These are phyloP conservation scores for Acanthopleura granulata DNA, from an alignment of 2,888 invertebrate species.

Conservation along the genomic window DNA sequence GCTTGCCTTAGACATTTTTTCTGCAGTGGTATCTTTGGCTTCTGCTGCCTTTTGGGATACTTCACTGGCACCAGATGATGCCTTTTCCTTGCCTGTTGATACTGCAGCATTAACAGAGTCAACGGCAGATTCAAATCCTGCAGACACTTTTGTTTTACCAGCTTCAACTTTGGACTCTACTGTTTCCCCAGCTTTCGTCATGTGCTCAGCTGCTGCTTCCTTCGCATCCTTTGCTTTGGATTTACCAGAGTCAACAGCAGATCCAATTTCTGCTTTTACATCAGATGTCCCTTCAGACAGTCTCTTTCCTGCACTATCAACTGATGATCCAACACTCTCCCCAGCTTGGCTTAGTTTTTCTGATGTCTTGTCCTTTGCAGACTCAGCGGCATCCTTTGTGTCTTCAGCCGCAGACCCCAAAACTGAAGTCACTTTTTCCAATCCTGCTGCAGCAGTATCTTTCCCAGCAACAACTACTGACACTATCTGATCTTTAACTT, in stretches of 20 bases:
- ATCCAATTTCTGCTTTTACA: background rate
- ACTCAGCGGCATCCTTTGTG: conserved; percentile 12
- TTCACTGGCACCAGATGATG: background rate
- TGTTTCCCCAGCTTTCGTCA: background rate
- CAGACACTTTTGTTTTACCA: conserved; percentile 20
- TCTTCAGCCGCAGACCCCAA: conserved; percentile 18
- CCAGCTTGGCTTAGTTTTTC: background rate
- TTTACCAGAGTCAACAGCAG: background rate
- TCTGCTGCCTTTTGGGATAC: background rate
- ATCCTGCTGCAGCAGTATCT: conserved; percentile 1
- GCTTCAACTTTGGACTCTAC: conserved; percentile 18
- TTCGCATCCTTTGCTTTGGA: background rate
- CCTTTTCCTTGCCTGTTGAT: background rate
- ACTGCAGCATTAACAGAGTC: conserved; percentile 7
- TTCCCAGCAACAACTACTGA: conserved; percentile 19
- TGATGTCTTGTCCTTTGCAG: conserved; percentile 21
- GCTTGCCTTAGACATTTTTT: too few species aligned
- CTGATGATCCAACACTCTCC: background rate
- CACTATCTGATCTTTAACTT: background rate
- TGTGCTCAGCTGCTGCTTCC: background rate
- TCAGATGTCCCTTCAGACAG: conserved; percentile 1
- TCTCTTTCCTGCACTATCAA: background rate
- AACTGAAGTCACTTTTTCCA: background rate
- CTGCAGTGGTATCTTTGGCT: too few species aligned
- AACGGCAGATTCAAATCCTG: background rate